phyloP scores from a whole-genome alignment of 2,888 invertebrate species.

The Hymenopus coronatus region DNA sequence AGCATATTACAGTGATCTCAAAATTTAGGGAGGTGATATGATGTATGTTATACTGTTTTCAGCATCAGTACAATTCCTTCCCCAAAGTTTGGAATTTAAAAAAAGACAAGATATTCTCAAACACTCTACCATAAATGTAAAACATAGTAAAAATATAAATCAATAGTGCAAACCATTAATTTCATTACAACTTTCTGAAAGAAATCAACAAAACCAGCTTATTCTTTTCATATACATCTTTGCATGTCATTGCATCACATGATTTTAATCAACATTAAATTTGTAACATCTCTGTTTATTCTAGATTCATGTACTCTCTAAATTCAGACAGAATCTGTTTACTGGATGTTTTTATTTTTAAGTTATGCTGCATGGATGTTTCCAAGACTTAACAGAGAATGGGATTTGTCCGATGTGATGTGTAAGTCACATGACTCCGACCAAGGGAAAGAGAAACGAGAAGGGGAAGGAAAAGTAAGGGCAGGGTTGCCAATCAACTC shows the following conservation, averaged over 20 bases:
- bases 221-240: neutral
- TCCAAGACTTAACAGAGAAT: neutral
- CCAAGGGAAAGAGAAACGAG: slow-evolving; percentile 1
- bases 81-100: neutral
- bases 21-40: slow-evolving; percentile 13
- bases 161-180: neutral
- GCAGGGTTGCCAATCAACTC: slow-evolving; percentile 43
- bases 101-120: neutral
- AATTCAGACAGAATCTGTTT: slow-evolving; percentile 9
- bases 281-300: neutral
- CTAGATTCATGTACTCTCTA: neutral
- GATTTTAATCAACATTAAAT: neutral
- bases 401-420: neutral
- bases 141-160: neutral
- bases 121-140: neutral
- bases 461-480: neutral
- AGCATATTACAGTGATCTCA: neutral
- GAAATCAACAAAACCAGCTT: neutral
- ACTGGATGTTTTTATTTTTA: slow-evolving; percentile 2
- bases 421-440: slow-evolving; percentile 3
- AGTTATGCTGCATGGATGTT: neutral
- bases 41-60: neutral
- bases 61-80: neutral
- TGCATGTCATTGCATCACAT: neutral
- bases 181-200: neutral